A percentile compares a stretch with the other conserved stretches of the same genome.
phyloP scores from a whole-genome alignment of 2,888 invertebrate genomes.

The Drosophila formosana region DNA sequence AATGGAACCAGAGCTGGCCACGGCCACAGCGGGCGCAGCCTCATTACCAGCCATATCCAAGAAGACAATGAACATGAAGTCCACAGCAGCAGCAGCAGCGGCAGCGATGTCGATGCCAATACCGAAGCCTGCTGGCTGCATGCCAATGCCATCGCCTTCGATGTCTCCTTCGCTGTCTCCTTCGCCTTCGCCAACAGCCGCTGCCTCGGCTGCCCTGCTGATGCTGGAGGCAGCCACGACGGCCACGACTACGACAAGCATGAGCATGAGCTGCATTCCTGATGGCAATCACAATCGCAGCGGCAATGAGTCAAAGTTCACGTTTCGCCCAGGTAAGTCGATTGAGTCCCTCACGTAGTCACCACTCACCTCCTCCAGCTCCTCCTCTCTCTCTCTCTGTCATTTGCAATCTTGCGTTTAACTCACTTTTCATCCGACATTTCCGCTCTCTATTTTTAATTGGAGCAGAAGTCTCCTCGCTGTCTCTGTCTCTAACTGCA shows the following conservation, averaged over 20 bases:
- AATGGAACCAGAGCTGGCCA: conserved; percentile 69
- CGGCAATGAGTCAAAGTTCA: conserved; percentile 80
- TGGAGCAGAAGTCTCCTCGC: conserved; percentile 39
- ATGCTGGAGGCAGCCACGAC: conserved; percentile 44
- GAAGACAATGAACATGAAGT: conserved; percentile 57
- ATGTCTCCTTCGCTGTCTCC: background rate
- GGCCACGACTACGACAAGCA: background rate
- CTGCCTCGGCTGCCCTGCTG: conserved; percentile 65
- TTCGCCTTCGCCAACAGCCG: conserved; percentile 64
- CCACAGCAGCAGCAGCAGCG: conserved; percentile 27
- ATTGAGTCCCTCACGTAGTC: conserved; percentile 27
- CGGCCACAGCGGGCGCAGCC: conserved; percentile 24
- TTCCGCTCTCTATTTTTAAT: conserved; percentile 68
- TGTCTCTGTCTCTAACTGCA: conserved; percentile 13
- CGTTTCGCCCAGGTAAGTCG: conserved; percentile 73
- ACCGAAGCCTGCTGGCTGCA: background rate
- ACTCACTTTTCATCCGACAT: conserved; percentile 41
- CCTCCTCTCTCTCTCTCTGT: background rate
- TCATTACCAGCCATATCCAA: conserved; percentile 47
- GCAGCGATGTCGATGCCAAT: conserved; percentile 23
- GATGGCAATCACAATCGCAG: conserved; percentile 80
- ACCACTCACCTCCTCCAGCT: conserved; percentile 8
- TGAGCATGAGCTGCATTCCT: conserved; percentile 59
- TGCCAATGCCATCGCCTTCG: too few species aligned
- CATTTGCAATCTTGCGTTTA: conserved; percentile 39